Conservation (phyloP, 2,888 invertebrate species). For the Aleiodes leptofemur region DNA sequence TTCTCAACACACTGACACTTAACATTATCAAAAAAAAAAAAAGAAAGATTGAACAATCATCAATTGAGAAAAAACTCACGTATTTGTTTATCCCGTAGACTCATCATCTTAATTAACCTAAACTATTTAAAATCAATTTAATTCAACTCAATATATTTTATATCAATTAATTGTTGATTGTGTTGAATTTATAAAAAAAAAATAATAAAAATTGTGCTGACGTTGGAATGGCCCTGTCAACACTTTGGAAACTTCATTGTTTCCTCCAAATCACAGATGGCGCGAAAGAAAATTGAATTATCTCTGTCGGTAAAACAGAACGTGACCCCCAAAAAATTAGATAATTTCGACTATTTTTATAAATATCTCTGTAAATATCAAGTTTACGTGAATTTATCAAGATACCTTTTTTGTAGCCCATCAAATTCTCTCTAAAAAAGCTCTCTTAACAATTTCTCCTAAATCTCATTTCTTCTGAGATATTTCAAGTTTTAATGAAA, state of each 20-base stretch:
- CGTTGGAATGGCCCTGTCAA: constrained; percentile 54
- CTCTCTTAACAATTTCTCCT: too few relatives aligned
- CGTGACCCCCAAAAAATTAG: too few relatives aligned
- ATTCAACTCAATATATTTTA: constrained; percentile 37
- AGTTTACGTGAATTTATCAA: too few relatives aligned
- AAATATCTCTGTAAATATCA: too few relatives aligned
- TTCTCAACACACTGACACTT: constrained; percentile 48
- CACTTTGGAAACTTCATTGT: constrained; percentile 16
- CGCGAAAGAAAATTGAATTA: neutral
- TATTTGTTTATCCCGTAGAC: constrained; percentile 84
- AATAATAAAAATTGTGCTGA: constrained; percentile 48
- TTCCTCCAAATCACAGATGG: constrained; percentile 37
- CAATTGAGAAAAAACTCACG: constrained; percentile 76
- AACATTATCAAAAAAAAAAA: constrained; percentile 8
- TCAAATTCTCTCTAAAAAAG: too few relatives aligned
- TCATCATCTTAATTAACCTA: constrained; percentile 77
- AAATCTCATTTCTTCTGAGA: too few relatives aligned
- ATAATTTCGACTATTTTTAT: too few relatives aligned
- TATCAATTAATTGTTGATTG: constrained; percentile 26
- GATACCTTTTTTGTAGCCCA: too few relatives aligned
- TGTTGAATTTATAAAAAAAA: neutral
- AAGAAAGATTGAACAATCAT: constrained; percentile 38
- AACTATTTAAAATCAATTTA: constrained; percentile 38
- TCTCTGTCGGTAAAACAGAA: constrained; percentile 19
- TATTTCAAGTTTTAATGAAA: too few relatives aligned